Evolutionary conservation across 2,113 vertebrate genomes (phyloP), one percentile per base, ranked within the genome.

Genomic region (Holacanthus passer): DNA sequence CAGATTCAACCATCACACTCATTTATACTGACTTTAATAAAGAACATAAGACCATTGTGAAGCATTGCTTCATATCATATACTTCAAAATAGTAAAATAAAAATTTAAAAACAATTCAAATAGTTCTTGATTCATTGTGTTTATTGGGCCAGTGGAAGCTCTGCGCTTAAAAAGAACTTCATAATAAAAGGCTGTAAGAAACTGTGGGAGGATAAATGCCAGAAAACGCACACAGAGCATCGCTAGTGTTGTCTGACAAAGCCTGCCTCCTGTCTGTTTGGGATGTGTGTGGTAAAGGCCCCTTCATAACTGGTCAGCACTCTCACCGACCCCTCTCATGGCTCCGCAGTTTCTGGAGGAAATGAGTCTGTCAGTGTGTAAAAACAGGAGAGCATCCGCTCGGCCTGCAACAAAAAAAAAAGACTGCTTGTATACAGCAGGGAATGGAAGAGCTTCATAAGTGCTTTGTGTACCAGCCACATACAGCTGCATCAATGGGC

Each of bases 301-400:
- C 48, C 59, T 55, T 67, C 58, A 52, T 74, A 71, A 41, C 69
- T 65, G 55, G 52, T 71, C 79, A 70, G 27, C 58, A 31, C 65
- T 73, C 52, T 48, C 1, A 13, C 70, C 48, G 71, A 77, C 83
- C 67, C 65, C 50, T 73, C 79, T 78, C 48, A 37, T 41, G 47
- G 53, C 58, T 66, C 66, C 58, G 48, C 39, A 52, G 56, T 62
- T 83, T 79, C 80, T 60, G 48, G 85, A 89, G 77, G 85, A 93
- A 83, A 71, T 73, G 56, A 90, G 86, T 88, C 85, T 88, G 87
- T 85, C 70, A 69, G 79, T 60, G 37, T 77, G 4, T 73, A 66
- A 69, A 73, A 39, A 69, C 29, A 48, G 47, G 65, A 64, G 12
- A 48, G 78, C 80, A 78, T 87, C 64, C 59, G 39, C 47, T n/a